Evolutionary conservation across 2,113 vertebrate genomes (phyloP).

Genomic region (Microtus ochrogaster): DNA sequence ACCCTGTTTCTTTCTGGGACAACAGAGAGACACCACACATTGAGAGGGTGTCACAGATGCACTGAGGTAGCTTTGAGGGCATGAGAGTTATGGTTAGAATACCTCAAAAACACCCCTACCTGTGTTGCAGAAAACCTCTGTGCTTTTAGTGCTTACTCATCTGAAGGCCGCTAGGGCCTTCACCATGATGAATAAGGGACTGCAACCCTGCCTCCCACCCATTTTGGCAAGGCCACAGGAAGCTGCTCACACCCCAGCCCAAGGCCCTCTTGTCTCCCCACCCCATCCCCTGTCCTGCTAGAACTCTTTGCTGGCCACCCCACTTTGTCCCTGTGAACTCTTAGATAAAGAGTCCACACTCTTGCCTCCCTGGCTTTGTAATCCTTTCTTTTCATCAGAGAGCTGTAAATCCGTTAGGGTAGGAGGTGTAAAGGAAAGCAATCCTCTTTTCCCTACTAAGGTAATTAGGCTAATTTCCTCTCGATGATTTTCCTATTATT

Average conservation of each 20-base stretch:
- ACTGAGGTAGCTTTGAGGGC: no score
- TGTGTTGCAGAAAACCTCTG: neutral
- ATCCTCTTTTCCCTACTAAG: neutral
- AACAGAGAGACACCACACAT: neutral
- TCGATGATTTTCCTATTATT: neutral
- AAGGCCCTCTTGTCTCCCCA: neutral
- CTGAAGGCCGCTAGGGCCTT: neutral
- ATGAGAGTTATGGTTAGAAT: neutral
- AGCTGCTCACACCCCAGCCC: neutral
- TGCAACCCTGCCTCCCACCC: neutral
- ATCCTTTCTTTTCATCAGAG: neutral
- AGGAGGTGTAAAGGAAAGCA: neutral
- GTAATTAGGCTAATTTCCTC: conserved; percentile 15
- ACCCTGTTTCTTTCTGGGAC: neutral
- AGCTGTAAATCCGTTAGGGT: neutral
- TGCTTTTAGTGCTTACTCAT: neutral
- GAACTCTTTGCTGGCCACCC: neutral
- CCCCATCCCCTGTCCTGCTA: neutral
- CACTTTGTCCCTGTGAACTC: neutral
- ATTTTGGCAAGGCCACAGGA: neutral
- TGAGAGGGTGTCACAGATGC: neutral
- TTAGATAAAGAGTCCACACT: neutral
- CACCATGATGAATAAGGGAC: neutral
- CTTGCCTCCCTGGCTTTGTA: neutral
- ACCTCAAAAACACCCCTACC: neutral